phyloP scores from a whole-genome alignment of 2,797 vertebrate genomes.

The Enoplosus armatus region DNA sequence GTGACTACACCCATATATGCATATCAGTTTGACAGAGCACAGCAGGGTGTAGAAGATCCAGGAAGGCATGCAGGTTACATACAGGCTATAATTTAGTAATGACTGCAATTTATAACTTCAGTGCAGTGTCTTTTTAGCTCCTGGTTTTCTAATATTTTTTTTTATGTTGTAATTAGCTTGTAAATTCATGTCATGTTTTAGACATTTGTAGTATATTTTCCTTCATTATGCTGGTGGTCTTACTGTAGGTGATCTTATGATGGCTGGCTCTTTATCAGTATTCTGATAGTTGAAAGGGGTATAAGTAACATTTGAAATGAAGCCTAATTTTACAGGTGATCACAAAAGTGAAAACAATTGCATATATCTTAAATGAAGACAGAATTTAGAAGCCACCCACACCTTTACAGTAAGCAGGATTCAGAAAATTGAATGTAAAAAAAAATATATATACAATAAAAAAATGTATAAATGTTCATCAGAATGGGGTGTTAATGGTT shows the following conservation, averaged over 20 bases:
- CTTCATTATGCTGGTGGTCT: neutral
- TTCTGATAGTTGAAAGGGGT: neutral
- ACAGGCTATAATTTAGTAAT: neutral
- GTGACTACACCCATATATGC: neutral
- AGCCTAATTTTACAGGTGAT: neutral
- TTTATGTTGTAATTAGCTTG: neutral
- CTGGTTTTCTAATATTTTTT: neutral
- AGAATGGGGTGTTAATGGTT: neutral
- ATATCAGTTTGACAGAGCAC: neutral
- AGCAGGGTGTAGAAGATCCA: neutral
- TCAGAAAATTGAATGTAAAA: neutral
- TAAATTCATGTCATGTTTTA: slow-evolving; percentile 2
- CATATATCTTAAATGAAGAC: neutral
- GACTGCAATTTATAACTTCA: neutral
- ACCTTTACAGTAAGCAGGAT: neutral
- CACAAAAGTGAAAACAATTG: neutral
- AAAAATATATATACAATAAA: no score
- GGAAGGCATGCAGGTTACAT: neutral
- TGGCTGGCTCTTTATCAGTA: neutral
- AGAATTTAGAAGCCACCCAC: neutral
- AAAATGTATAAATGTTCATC: no score
- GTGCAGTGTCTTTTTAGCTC: neutral
- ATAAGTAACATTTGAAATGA: neutral
- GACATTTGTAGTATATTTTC: slow-evolving; percentile 2
- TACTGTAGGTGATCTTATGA: neutral